phyloP scores from a whole-genome alignment of 1,140 invertebrate genomes.

The Macrosteles quadrilineatus region DNA sequence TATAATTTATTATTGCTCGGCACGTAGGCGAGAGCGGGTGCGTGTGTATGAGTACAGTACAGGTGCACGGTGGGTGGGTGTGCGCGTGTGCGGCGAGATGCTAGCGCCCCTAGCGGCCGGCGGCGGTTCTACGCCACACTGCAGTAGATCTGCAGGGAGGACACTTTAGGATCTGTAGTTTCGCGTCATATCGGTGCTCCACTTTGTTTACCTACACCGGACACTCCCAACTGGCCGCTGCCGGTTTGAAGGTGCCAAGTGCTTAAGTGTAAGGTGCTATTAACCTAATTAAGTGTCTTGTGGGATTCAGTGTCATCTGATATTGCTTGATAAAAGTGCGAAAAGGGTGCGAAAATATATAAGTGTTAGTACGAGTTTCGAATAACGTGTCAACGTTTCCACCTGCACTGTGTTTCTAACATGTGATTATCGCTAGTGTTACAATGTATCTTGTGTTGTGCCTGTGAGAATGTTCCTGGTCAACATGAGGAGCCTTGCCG shows the following conservation, averaged over 20 bases:
- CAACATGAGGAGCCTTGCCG: background rate
- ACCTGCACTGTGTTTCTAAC: background rate
- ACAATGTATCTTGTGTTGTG: background rate
- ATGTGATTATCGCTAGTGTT: background rate
- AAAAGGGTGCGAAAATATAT: no score
- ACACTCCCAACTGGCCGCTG: background rate
- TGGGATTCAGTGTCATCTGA: background rate
- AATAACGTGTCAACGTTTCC: background rate
- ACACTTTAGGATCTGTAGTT: background rate
- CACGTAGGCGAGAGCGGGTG: no score
- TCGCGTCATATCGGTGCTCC: background rate
- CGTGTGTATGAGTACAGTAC: background rate
- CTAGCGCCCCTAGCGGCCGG: background rate
- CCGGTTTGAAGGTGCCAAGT: background rate
- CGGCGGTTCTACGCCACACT: constrained; percentile 1
- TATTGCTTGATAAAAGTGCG: no score
- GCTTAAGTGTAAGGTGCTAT: background rate
- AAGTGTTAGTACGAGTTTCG: background rate
- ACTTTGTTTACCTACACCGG: background rate
- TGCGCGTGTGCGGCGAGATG: background rate
- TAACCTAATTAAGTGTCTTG: background rate
- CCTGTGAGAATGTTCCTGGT: background rate
- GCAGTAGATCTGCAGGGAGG: constrained; percentile 5
- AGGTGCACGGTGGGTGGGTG: background rate
- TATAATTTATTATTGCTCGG: constrained; percentile 2